These are phyloP conservation scores for Eristalinus aeneus DNA, from an alignment of 2,888 invertebrate species.

Conservation along the genomic window DNA sequence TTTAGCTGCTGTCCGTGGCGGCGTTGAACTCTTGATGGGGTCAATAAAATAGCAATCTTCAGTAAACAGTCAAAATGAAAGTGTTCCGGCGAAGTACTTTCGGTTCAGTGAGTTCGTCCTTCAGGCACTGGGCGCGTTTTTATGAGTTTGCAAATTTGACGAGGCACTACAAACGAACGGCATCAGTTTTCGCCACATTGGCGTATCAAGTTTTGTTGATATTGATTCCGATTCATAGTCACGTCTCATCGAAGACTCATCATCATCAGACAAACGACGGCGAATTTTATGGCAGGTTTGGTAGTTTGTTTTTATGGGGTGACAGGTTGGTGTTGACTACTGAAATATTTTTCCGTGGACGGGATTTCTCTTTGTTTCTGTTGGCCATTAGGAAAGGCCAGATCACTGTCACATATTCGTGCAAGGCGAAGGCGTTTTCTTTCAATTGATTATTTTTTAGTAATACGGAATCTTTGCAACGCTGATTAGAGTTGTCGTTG, in stretches of 20 bases:
- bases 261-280: not conserved
- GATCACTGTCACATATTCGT: no score
- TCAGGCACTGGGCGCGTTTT: not conserved
- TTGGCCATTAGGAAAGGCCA: no score
- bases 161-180: not conserved
- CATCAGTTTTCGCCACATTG: not conserved
- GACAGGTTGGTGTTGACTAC: not conserved
- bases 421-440: no score
- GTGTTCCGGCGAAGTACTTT: not conserved
- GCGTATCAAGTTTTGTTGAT: not conserved
- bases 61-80: slow-evolving; percentile 11
- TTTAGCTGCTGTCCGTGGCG: not conserved
- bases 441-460: no score
- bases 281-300: not conserved
- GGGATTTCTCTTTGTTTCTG: no score
- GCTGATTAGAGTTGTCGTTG: no score
- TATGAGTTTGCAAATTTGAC: not conserved
- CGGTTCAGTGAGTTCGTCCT: not conserved
- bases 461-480: no score
- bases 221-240: not conserved
- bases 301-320: not conserved
- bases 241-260: not conserved
- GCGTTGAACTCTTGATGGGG: not conserved
- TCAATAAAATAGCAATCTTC: slow-evolving; percentile 19
- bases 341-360: no score